Percentiles rank a stretch among this genome's conserved stretches.
Conservation (phyloP, 2,888 invertebrate genomes). For the Hydriomena furcata region DNA sequence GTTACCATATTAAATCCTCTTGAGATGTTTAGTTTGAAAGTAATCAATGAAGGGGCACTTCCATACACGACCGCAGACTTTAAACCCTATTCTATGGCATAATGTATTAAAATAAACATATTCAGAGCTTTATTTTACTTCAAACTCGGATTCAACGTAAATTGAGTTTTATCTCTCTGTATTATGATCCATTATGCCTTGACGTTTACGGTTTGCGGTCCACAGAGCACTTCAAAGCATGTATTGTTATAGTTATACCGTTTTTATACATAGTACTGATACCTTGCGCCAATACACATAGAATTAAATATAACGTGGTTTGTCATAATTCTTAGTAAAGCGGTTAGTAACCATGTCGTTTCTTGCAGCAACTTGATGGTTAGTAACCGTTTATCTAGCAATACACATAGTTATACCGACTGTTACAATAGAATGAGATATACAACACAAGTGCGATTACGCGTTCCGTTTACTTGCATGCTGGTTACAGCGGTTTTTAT, state of each 20-base stretch:
- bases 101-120: too few species aligned
- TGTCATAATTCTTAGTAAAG: not conserved
- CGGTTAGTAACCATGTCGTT: not conserved
- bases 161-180: too few species aligned
- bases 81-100: too few species aligned
- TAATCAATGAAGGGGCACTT: constrained; percentile 11
- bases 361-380: not conserved
- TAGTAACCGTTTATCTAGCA: not conserved
- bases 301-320: not conserved
- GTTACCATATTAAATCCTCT: constrained; percentile 14
- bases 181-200: too few species aligned
- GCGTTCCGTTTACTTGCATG: constrained; percentile 7
- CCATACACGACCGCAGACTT: too few species aligned
- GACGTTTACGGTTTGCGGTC: too few species aligned
- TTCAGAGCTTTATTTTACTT: too few species aligned
- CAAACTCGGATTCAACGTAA: too few species aligned
- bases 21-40: constrained; percentile 19
- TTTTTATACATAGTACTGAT: constrained; percentile 14
- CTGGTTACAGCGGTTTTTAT: not conserved
- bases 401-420: constrained; percentile 14
- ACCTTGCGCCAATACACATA: constrained; percentile 13
- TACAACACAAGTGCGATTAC: constrained; percentile 27
- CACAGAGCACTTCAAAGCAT: too few species aligned
- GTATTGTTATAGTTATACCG: constrained; percentile 19
- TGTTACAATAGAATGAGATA: constrained; percentile 11